These are phyloP conservation scores for Oophaga sylvatica DNA, from an alignment of 2,797 vertebrate species.

Conservation along the genomic window DNA sequence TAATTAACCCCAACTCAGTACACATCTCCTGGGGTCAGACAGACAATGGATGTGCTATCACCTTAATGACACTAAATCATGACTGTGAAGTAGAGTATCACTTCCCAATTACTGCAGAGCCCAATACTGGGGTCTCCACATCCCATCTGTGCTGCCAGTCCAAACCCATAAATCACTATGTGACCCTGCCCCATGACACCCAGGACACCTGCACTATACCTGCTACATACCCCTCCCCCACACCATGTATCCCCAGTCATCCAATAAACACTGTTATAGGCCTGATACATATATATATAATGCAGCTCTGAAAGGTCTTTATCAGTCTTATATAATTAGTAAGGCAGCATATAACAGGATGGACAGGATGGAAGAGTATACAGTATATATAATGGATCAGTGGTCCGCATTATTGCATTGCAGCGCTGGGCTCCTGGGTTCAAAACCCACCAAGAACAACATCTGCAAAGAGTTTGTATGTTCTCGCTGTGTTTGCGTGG, in stretches of 20 bases:
- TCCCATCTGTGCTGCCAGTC: slow-evolving; percentile 35
- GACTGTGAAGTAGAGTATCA: slow-evolving; percentile 22
- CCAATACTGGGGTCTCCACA: slow-evolving; percentile 37
- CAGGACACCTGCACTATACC: slow-evolving; percentile 8
- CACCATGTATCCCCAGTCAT: slow-evolving; percentile 19
- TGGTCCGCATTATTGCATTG: too few relatives aligned
- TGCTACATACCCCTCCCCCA: slow-evolving; percentile 2
- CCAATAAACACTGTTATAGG: slow-evolving; percentile 51
- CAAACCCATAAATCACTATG: slow-evolving; percentile 50
- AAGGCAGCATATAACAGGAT: slow-evolving; percentile 13
- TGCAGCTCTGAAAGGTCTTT: slow-evolving; percentile 43
- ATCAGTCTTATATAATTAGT: slow-evolving; percentile 42
- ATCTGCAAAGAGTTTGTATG: too few relatives aligned
- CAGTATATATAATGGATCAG: background rate
- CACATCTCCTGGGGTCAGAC: background rate
- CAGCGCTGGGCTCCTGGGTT: too few relatives aligned
- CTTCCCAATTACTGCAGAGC: slow-evolving; percentile 40
- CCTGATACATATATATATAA: slow-evolving; percentile 16
- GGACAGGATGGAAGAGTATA: slow-evolving; percentile 2
- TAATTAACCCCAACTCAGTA: slow-evolving; percentile 42
- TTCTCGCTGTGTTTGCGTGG: too few relatives aligned
- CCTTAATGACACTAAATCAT: slow-evolving; percentile 52
- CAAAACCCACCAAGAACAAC: too few relatives aligned
- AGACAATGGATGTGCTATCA: slow-evolving; percentile 15
- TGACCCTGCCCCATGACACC: background rate